phyloP scores from a whole-genome alignment of 2,113 vertebrate genomes.

The Oplegnathus fasciatus region DNA sequence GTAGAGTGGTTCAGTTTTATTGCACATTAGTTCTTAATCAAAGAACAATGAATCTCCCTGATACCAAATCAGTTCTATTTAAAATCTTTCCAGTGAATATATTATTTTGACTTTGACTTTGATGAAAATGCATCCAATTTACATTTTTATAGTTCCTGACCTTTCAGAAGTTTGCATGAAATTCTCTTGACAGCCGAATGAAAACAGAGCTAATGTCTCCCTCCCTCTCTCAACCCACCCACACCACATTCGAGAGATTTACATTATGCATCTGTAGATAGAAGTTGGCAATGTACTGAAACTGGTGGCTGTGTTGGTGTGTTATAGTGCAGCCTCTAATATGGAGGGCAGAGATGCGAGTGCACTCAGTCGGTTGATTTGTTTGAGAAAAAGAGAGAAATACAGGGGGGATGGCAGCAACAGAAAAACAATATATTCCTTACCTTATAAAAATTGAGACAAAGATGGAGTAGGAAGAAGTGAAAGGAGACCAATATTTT shows the following conservation, averaged over 20 bases:
- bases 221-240: constrained; percentile 19
- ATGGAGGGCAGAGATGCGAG: neutral
- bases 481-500: neutral
- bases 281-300: constrained; percentile 16
- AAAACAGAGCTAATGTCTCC: constrained; percentile 12
- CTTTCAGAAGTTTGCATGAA: constrained; percentile 49
- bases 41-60: constrained; percentile 3
- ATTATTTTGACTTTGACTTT: constrained; percentile 26
- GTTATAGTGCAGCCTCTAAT: constrained; percentile 1
- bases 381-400: neutral
- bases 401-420: neutral
- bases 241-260: constrained; percentile 12
- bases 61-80: neutral
- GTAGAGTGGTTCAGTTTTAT: neutral
- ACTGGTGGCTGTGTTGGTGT: neutral
- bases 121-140: constrained; percentile 46
- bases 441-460: neutral
- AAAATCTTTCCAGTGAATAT: neutral
- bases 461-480: neutral
- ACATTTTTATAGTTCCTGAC: constrained; percentile 36
- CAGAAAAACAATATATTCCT: neutral
- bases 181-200: constrained; percentile 45
- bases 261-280: constrained; percentile 36
- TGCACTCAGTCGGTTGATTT: neutral
- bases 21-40: constrained; percentile 12